Conservation (phyloP, 2,888 invertebrate genomes). For the Spialia ferax region DNA sequence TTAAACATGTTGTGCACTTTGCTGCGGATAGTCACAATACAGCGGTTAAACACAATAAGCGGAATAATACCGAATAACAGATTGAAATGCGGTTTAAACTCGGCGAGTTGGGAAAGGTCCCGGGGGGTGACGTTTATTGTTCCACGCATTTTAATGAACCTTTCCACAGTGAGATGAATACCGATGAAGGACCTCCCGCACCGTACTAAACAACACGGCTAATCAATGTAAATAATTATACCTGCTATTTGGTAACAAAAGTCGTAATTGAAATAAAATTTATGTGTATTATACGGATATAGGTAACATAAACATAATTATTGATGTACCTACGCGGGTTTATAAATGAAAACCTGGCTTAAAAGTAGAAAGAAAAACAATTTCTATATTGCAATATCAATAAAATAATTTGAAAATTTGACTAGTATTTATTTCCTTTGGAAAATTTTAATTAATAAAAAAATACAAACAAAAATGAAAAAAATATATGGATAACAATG, state of each 20-base stretch:
- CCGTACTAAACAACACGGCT: conserved; percentile 23
- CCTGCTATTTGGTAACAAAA: not conserved
- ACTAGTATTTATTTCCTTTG: no score
- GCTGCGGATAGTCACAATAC: conserved; percentile 27
- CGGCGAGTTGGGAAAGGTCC: conserved; percentile 70
- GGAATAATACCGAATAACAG: conserved; percentile 70
- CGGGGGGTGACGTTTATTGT: conserved; percentile 74
- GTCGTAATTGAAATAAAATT: not conserved
- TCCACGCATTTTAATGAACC: conserved; percentile 82
- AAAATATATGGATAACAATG: not conserved
- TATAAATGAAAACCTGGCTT: no score
- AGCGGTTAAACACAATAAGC: conserved; percentile 58
- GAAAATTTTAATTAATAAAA: no score
- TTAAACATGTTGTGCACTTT: conserved; percentile 13
- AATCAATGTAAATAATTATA: conserved; percentile 35
- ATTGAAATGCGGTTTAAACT: conserved; percentile 78
- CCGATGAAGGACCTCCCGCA: conserved; percentile 60
- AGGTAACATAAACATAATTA: no score
- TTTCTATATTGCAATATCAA: no score
- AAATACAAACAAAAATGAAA: no score
- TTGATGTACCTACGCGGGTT: no score
- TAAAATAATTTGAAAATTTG: no score
- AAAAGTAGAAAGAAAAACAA: no score
- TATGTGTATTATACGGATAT: not conserved
- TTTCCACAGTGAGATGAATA: conserved; percentile 70